Evolutionary conservation across 2,113 vertebrate species (phyloP).

Genomic region (Myotis davidii): DNA sequence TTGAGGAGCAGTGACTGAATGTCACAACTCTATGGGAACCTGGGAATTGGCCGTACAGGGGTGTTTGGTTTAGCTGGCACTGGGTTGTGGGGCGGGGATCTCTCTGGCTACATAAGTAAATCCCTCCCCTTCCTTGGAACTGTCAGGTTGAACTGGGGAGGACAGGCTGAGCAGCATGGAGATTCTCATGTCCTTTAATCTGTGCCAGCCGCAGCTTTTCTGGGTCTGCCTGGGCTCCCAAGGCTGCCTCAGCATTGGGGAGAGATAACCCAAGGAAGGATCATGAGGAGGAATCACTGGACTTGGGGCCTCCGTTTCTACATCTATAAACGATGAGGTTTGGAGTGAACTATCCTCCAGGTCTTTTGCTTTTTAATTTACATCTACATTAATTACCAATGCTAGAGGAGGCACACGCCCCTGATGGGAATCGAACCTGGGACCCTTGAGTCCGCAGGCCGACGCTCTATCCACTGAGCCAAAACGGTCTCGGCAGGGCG

Average conservation of each 20-base stretch:
- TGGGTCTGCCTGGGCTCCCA: background rate
- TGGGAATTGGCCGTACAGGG: background rate
- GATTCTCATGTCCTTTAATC: background rate
- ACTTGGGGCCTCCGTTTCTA: background rate
- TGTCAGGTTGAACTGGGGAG: background rate
- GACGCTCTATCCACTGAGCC: too few relatives aligned
- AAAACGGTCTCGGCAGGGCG: too few relatives aligned
- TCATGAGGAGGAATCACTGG: background rate
- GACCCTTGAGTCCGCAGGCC: too few relatives aligned
- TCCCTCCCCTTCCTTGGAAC: background rate
- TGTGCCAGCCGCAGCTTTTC: background rate
- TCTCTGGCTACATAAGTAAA: background rate
- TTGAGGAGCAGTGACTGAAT: slow-evolving; percentile 13
- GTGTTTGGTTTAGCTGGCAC: background rate
- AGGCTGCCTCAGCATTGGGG: background rate
- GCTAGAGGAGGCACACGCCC: background rate
- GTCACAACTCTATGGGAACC: background rate
- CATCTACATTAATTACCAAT: background rate
- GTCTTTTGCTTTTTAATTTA: background rate
- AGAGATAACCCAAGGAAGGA: background rate
- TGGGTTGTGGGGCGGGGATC: background rate
- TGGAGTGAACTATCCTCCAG: background rate
- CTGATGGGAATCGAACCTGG: too few relatives aligned
- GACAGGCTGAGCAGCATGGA: rapidly evolving
- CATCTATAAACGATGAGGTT: background rate